A percentile compares a stretch with the other conserved stretches of the same genome.
phyloP scores from a whole-genome alignment of 2,888 invertebrate genomes.

The Holacanthella duospinosa region DNA sequence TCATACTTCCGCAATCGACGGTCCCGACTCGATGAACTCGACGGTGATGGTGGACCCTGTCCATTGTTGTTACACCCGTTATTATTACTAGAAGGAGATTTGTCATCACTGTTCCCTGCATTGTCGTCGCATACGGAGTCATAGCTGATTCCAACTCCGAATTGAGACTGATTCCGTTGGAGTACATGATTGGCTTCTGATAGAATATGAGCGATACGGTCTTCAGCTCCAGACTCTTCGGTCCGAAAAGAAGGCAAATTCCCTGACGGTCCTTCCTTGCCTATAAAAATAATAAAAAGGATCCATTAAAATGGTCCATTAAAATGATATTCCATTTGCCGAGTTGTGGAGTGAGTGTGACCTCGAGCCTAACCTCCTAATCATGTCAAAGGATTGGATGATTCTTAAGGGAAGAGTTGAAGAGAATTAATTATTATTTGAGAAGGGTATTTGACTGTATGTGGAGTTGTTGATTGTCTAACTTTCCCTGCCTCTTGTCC shows the following conservation, averaged over 20 bases:
- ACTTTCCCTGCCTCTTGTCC: neutral
- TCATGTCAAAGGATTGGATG: neutral
- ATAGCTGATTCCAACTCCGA: constrained; percentile 25
- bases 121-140: constrained; percentile 36
- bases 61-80: constrained; percentile 35
- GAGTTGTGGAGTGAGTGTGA: too few species aligned
- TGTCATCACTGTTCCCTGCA: constrained; percentile 25
- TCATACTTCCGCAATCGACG: constrained; percentile 74
- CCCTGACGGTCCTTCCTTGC: constrained; percentile 60
- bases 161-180: constrained; percentile 15
- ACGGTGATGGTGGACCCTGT: constrained; percentile 68
- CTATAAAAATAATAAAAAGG: constrained; percentile 45
- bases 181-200: constrained; percentile 85
- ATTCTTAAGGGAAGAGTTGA: too few species aligned
- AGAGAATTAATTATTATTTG: neutral
- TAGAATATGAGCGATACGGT: constrained; percentile 83
- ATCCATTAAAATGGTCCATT: too few species aligned
- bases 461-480: neutral
- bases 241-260: constrained; percentile 60
- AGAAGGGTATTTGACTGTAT: neutral
- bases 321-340: too few species aligned
- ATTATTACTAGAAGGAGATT: constrained; percentile 33
- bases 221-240: constrained; percentile 67
- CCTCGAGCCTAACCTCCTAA: neutral
- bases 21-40: constrained; percentile 58